phyloP scores from a whole-genome alignment of 2,113 vertebrate species.

The Tringa solitaria region DNA sequence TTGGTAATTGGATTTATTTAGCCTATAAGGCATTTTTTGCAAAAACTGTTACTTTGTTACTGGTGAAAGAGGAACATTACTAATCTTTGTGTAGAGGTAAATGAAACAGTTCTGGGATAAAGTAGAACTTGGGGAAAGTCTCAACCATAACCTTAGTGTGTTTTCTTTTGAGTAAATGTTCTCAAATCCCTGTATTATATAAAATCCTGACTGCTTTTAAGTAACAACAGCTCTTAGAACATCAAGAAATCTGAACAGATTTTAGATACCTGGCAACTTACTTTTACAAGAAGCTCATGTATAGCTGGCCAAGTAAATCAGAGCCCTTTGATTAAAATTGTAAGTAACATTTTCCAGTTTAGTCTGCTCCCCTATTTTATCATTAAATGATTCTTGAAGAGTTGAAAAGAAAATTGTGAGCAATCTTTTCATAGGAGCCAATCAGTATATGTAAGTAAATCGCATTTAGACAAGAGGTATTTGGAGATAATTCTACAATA shows the following conservation, averaged over 20 bases:
- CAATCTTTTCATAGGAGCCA: not conserved
- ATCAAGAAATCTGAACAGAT: not conserved
- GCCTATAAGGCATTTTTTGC: not conserved
- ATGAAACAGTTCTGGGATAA: not conserved
- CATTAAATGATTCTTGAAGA: not conserved
- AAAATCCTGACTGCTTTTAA: not conserved
- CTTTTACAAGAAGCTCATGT: fast-evolving
- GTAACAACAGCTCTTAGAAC: not conserved
- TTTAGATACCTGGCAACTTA: not conserved
- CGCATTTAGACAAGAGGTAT: not conserved
- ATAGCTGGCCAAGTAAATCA: not conserved
- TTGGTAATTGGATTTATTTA: not conserved
- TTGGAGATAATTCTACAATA: not conserved
- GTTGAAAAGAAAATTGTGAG: not conserved
- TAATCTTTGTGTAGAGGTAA: not conserved
- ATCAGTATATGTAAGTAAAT: not conserved
- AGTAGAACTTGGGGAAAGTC: not conserved
- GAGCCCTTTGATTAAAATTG: not conserved
- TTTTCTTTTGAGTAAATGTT: not conserved
- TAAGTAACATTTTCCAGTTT: not conserved
- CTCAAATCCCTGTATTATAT: not conserved
- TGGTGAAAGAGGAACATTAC: not conserved
- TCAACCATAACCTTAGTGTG: not conserved
- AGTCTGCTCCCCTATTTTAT: not conserved
- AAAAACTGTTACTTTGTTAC: not conserved